Base-by-base conservation (phyloP, 1,140 invertebrate genomes). In the Drosophila parvula region DNA sequence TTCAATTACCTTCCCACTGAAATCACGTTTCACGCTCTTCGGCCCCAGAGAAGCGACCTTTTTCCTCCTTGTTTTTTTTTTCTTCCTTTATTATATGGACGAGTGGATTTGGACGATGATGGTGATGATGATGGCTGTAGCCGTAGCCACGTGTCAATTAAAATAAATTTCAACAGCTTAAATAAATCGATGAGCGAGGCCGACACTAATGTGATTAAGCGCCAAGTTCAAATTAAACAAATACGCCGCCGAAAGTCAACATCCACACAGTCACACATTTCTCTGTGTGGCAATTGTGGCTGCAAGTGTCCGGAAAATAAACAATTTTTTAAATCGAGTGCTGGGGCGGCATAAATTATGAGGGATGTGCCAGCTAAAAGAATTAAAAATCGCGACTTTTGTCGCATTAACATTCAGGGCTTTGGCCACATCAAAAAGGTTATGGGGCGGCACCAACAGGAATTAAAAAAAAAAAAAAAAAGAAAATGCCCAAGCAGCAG, bases 221-320 rank as follows among this genome's bases (percentile, higher is more conserved):
- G 50, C 14, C 51, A 71, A 71, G 68, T 71, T 71, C 48, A 58
- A 69, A 71, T 70, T 71, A 70, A 71, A 70, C 50, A 71, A 58
- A 70, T 70, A 48, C 51, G 22, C 12, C 0, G 51, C 12, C n/a
- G 28, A 58, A 48, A 40, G 51, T 58, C 51, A 70, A 58, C 36
- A 70, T 22, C 3, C 22, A 22, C 22, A 22, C n/a, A n/a, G n/a
- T n/a, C n/a, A n/a, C 27, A 60, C 41, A 27, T 18, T 18, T 16
- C 27, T 22, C 22, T 22, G 22, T 16, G 5, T 16, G 34, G 41
- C 69, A 70, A 50, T 73, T 58, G 67, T 14, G 68, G 43, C 69
- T 48, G 67, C 16, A 69, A 71, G 53, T 71, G 68, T 58, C 36
- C 43, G 68, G 51, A 70, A 71, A 71, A 58, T 71, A 48, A 71